A percentile compares a stretch with the other conserved stretches of the same genome.
phyloP scores from a whole-genome alignment of 2,888 invertebrate genomes.

The Tenthredo amoena region DNA sequence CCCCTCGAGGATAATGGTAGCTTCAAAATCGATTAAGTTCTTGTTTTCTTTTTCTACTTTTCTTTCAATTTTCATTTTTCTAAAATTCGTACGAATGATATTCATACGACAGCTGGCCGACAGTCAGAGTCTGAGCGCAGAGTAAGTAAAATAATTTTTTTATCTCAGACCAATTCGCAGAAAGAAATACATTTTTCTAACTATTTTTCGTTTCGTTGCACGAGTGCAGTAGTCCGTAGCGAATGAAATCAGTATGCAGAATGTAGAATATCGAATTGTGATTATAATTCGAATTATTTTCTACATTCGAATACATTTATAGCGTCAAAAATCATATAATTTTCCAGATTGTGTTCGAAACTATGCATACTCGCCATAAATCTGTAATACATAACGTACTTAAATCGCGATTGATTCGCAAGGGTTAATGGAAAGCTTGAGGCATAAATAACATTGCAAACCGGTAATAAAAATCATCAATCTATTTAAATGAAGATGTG shows the following conservation, averaged over 20 bases:
- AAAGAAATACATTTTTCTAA: neutral
- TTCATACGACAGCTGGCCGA: neutral
- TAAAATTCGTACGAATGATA: neutral
- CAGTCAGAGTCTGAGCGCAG: slow-evolving; percentile 2
- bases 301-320: neutral
- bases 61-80: neutral
- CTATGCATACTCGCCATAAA: neutral
- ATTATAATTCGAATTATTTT: neutral
- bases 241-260: neutral
- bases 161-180: slow-evolving; percentile 20
- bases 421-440: neutral
- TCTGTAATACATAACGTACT: neutral
- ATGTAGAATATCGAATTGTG: neutral
- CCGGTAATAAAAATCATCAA: neutral
- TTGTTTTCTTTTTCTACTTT: neutral
- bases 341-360: neutral
- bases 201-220: neutral
- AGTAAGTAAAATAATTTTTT: slow-evolving; percentile 35
- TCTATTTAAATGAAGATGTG: neutral
- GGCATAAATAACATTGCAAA: neutral
- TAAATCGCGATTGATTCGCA: neutral
- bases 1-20: neutral
- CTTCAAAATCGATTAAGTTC: neutral
- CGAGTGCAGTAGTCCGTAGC: neutral
- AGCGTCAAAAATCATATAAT: neutral